Evolutionary conservation across 2,797 vertebrate species (phyloP).

Genomic region (Leucoraja ocellata): DNA sequence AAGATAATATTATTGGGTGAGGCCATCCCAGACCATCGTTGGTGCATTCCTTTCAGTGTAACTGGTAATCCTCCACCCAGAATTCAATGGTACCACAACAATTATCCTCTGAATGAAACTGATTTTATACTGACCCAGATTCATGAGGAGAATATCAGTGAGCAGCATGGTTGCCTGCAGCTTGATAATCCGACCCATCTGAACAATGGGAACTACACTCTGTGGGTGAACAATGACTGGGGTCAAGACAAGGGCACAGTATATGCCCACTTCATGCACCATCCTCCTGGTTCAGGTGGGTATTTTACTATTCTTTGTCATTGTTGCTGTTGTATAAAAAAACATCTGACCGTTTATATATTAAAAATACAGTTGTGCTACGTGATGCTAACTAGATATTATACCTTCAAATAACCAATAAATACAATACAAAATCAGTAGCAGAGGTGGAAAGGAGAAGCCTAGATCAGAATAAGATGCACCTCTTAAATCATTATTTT

Average conservation of each 20-base stretch:
- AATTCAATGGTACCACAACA: conserved; percentile 74
- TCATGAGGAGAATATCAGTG: conserved; percentile 77
- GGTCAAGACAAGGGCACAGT: conserved; percentile 72
- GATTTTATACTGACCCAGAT: conserved; percentile 79
- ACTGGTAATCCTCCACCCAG: conserved; percentile 78
- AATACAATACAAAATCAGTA: neutral
- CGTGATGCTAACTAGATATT: neutral
- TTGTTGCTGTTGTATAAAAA: neutral
- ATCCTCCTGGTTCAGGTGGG: conserved; percentile 58
- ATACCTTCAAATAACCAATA: neutral
- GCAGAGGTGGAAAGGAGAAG: neutral
- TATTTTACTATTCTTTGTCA: conserved; percentile 17
- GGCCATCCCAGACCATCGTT: conserved; percentile 85
- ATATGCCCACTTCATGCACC: conserved; percentile 82
- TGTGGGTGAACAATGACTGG: conserved; percentile 71
- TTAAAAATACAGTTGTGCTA: neutral
- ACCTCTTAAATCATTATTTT: neutral
- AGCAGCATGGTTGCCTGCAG: conserved; percentile 92
- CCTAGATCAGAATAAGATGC: neutral
- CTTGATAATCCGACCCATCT: conserved; percentile 88
- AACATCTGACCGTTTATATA: neutral
- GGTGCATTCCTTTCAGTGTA: conserved; percentile 97
- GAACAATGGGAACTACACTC: conserved; percentile 85
- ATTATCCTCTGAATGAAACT: conserved; percentile 65
- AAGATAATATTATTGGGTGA: conserved; percentile 84